Conservation (phyloP, 2,888 invertebrate species). For the Capitulum mitella region DNA sequence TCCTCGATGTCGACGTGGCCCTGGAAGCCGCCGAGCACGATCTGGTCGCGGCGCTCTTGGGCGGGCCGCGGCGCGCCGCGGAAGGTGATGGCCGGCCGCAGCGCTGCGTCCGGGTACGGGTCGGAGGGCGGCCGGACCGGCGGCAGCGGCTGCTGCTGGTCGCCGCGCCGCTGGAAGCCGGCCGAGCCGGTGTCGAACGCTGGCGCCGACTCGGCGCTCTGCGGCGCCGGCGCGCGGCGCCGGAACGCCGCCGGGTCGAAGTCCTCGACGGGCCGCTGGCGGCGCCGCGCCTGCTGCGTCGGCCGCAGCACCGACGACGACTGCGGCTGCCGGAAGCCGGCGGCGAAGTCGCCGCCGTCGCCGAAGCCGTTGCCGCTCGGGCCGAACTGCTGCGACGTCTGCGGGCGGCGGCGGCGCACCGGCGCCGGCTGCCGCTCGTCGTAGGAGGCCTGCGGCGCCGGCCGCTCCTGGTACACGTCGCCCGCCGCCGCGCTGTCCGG, state of each 20-base stretch:
- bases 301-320: not conserved
- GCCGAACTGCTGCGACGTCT: not conserved
- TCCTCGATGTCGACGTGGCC: slow-evolving; percentile 23
- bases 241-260: not conserved
- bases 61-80: slow-evolving; percentile 2
- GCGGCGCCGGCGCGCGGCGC: not conserved
- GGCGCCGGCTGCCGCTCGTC: not conserved
- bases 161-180: not conserved
- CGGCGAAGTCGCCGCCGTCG: not conserved
- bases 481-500: slow-evolving; percentile 50
- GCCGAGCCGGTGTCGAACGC: not conserved
- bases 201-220: not conserved
- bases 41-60: not conserved
- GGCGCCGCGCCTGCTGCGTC: not conserved
- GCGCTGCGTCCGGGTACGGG: not conserved
- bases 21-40: slow-evolving; percentile 10
- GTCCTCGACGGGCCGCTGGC: not conserved
- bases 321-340: not conserved
- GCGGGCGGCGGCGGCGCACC: not conserved
- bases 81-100: not conserved
- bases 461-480: not conserved
- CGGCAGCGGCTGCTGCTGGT: not conserved
- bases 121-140: not conserved
- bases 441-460: slow-evolving; percentile 1
- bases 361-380: not conserved